Conservation (phyloP, 2,113 vertebrate species). For the Salvelinus sp. region DNA sequence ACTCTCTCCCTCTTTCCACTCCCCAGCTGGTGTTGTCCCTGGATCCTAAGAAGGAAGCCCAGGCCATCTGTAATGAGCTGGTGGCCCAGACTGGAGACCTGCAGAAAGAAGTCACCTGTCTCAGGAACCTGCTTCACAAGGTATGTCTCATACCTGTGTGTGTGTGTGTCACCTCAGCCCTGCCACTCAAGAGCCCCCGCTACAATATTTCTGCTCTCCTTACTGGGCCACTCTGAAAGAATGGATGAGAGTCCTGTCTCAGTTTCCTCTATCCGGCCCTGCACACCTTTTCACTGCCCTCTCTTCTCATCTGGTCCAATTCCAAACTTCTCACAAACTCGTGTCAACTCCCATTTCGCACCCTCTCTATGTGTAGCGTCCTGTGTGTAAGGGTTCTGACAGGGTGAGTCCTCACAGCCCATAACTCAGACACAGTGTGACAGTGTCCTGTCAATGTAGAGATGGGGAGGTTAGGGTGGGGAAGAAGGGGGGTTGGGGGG, state of each 20-base stretch:
- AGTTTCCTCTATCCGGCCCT: background rate
- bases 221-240: background rate
- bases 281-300: background rate
- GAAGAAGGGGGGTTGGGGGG: conserved; percentile 57
- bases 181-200: no score
- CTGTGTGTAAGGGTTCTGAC: conserved; percentile 50
- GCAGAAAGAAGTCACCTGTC: conserved; percentile 80
- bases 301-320: background rate
- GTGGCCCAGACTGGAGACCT: conserved; percentile 74
- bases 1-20: background rate
- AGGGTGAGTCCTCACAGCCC: conserved; percentile 81
- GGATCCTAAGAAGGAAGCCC: conserved; percentile 74
- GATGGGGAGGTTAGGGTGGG: conserved; percentile 68
- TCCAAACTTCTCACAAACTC: background rate
- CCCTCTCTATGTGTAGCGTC: conserved; percentile 2
- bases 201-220: no score
- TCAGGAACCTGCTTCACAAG: conserved; percentile 81
- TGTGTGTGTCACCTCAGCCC: no score
- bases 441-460: conserved; percentile 80
- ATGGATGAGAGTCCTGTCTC: no score
- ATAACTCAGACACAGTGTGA: conserved; percentile 86
- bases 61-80: conserved; percentile 78
- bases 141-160: conserved; percentile 57
- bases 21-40: conserved; percentile 82
- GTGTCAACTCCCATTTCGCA: background rate